A percentile compares a stretch with the other conserved stretches of the same genome.
Conservation (phyloP, 2,113 vertebrate genomes). For the Tragelaphus scriptus region DNA sequence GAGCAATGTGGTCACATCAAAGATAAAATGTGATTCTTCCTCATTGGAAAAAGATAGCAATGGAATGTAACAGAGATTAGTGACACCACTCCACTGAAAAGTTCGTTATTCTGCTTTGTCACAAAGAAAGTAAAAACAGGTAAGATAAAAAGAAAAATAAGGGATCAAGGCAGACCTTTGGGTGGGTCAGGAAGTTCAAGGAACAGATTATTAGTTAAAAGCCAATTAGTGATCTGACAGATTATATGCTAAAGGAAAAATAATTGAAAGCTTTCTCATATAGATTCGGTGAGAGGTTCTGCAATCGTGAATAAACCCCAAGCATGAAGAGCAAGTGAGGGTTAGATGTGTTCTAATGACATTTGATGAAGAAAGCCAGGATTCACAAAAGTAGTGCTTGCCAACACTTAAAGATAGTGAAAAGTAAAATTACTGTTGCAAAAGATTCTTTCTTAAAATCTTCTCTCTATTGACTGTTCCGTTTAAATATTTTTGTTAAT, state of each 20-base stretch:
- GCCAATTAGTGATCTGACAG: background rate
- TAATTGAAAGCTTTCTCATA: background rate
- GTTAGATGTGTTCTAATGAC: background rate
- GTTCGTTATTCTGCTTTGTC: background rate
- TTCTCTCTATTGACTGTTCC: background rate
- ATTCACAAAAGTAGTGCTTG: background rate
- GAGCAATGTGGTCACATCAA: background rate
- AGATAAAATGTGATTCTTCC: background rate
- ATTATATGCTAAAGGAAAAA: background rate
- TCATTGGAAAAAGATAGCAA: background rate
- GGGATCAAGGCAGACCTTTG: background rate
- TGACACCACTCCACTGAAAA: background rate
- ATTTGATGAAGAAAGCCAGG: background rate
- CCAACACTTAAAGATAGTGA: background rate
- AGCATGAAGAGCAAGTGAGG: background rate
- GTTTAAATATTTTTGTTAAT: background rate
- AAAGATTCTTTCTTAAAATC: background rate
- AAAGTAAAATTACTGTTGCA: background rate
- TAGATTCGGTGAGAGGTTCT: background rate
- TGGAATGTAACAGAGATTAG: background rate
- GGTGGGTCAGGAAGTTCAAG: background rate
- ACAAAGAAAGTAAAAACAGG: constrained; percentile 15
- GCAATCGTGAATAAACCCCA: background rate
- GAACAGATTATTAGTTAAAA: background rate
- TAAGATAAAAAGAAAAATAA: background rate